Conservation (phyloP, 2,797 vertebrate species). For the Masticophis lateralis region DNA sequence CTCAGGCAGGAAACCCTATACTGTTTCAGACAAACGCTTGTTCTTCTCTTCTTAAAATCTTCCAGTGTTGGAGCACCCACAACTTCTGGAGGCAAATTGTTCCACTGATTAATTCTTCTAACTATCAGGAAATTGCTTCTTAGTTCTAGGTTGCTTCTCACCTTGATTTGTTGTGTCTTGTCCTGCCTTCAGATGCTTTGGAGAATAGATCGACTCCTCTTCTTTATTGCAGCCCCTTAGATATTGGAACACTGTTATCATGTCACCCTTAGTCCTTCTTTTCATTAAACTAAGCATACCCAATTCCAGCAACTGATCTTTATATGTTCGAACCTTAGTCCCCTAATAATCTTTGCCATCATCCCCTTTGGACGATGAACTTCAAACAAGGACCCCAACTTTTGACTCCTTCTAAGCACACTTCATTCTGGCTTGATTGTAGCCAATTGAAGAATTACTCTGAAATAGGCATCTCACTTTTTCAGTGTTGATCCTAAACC, state of each 20-base stretch:
- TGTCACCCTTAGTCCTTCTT: background rate
- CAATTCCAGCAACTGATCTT: background rate
- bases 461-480: background rate
- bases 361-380: background rate
- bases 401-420: background rate
- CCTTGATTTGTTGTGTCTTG: background rate
- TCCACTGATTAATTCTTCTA: background rate
- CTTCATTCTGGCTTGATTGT: background rate
- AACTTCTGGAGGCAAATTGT: background rate
- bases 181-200: background rate
- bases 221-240: background rate
- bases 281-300: background rate
- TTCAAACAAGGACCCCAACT: background rate
- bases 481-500: background rate
- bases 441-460: background rate
- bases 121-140: background rate
- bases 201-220: background rate
- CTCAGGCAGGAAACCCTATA: background rate
- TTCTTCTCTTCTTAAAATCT: background rate
- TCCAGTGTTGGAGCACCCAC: background rate
- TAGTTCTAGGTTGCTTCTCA: background rate
- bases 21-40: background rate
- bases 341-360: background rate
- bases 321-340: background rate
- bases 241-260: background rate